Evolutionary conservation across 2,888 invertebrate genomes (phyloP).

Genomic region (Epirrhoe tristata): DNA sequence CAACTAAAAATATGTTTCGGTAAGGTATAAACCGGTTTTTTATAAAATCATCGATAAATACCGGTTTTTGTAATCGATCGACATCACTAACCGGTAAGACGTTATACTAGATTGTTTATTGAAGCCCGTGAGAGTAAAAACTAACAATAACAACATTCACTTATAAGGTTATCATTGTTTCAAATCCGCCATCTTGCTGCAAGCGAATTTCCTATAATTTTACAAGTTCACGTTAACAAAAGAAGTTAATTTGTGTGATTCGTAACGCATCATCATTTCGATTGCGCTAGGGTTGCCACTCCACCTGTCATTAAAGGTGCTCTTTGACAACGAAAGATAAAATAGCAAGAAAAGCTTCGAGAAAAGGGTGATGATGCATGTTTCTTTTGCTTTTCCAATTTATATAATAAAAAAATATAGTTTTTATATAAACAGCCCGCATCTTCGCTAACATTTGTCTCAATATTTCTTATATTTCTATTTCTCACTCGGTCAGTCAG

Average conservation of each 20-base stretch:
- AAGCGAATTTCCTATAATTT: constrained; percentile 57
- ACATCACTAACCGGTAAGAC: constrained; percentile 4
- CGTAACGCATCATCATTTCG: constrained; percentile 75
- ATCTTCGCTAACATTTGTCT: too few relatives aligned
- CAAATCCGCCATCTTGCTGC: constrained; percentile 42
- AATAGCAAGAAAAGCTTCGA: neutral
- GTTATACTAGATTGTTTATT: constrained; percentile 36
- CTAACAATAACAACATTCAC: constrained; percentile 37
- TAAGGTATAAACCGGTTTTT: too few relatives aligned
- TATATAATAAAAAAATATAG: too few relatives aligned
- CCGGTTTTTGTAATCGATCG: constrained; percentile 15
- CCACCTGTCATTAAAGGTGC: neutral
- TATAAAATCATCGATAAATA: too few relatives aligned
- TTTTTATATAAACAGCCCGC: too few relatives aligned
- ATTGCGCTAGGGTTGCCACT: constrained; percentile 52
- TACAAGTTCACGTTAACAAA: constrained; percentile 64
- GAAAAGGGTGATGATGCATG: too few relatives aligned
- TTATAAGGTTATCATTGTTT: constrained; percentile 38
- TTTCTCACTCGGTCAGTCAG: too few relatives aligned
- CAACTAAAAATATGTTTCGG: too few relatives aligned
- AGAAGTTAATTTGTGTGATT: constrained; percentile 73
- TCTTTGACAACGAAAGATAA: neutral
- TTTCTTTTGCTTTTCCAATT: too few relatives aligned
- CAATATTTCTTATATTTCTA: too few relatives aligned
- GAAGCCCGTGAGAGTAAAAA: constrained; percentile 42